Percentiles rank a stretch among this genome's conserved stretches.
phyloP scores from a whole-genome alignment of 2,888 invertebrate genomes.

The Globia sparganii region DNA sequence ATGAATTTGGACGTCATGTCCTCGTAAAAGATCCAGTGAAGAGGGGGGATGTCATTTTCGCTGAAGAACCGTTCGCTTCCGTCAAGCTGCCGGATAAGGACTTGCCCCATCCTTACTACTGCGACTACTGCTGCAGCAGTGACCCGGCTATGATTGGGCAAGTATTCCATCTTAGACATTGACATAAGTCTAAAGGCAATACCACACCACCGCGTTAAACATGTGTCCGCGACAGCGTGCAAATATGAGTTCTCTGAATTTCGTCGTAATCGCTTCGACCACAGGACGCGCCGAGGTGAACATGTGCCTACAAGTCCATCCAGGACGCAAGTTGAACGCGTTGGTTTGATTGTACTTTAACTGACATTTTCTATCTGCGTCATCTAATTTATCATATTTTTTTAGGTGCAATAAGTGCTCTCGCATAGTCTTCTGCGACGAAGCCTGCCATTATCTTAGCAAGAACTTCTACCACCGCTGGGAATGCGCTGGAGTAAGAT shows the following conservation, averaged over 20 bases:
- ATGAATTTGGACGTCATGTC: slow-evolving; percentile 92
- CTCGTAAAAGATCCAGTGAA: slow-evolving; percentile 90
- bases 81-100: slow-evolving; percentile 91
- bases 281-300: not conserved
- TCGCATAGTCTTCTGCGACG: slow-evolving; percentile 92
- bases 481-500: slow-evolving; percentile 93
- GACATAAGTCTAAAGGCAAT: not conserved
- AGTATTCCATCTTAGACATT: slow-evolving; percentile 10
- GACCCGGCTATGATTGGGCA: slow-evolving; percentile 67
- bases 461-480: slow-evolving; percentile 89
- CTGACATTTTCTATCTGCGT: slow-evolving; percentile 51
- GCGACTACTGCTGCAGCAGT: slow-evolving; percentile 93
- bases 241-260: not conserved
- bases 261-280: too few relatives aligned
- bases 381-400: slow-evolving; percentile 33
- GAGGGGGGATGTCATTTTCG: slow-evolving; percentile 93
- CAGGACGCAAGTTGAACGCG: not conserved
- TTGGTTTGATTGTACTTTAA: not conserved
- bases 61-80: slow-evolving; percentile 95
- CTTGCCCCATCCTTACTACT: slow-evolving; percentile 85
- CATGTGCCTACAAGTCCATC: not conserved
- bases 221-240: not conserved
- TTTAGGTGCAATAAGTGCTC: slow-evolving; percentile 92
- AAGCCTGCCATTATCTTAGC: slow-evolving; percentile 87
- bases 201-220: not conserved